These are phyloP conservation scores for Pristionchus japonicus DNA, from an alignment of 2,888 invertebrate genomes.

Conservation along the genomic window DNA sequence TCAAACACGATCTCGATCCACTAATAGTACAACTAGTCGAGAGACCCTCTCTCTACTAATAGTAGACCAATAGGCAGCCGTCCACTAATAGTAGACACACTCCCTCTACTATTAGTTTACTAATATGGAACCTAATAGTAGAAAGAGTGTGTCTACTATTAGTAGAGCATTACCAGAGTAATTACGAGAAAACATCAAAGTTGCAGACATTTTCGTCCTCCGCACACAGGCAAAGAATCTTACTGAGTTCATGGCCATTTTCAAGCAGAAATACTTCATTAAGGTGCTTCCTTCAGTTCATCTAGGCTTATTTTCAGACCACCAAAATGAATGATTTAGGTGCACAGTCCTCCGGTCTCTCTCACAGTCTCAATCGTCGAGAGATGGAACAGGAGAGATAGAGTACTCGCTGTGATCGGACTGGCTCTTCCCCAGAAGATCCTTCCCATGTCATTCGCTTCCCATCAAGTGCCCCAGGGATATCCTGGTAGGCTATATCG, in stretches of 20 bases:
- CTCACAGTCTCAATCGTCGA: constrained; percentile 12
- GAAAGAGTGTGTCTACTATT: no score
- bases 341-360: constrained; percentile 29
- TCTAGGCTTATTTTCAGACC: no score
- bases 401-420: constrained; percentile 17
- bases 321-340: not conserved
- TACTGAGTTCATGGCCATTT: not conserved
- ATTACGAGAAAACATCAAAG: not conserved
- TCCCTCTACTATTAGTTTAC: no score
- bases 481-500: not conserved
- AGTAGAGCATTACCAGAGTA: no score
- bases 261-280: constrained; percentile 40
- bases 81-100: no score
- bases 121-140: no score
- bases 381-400: constrained; percentile 13
- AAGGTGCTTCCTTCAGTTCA: not conserved
- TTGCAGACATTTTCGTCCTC: constrained; percentile 32
- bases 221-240: constrained; percentile 26
- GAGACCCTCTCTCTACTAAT: no score
- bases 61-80: no score
- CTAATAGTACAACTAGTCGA: no score
- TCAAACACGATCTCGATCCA: no score
- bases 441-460: constrained; percentile 1
- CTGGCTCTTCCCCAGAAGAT: not conserved
- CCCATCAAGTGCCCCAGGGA: constrained; percentile 17